A percentile compares a stretch with the other conserved stretches of the same genome.
Conservation (phyloP, 2,888 invertebrate species). For the Latrodectus hesperus region DNA sequence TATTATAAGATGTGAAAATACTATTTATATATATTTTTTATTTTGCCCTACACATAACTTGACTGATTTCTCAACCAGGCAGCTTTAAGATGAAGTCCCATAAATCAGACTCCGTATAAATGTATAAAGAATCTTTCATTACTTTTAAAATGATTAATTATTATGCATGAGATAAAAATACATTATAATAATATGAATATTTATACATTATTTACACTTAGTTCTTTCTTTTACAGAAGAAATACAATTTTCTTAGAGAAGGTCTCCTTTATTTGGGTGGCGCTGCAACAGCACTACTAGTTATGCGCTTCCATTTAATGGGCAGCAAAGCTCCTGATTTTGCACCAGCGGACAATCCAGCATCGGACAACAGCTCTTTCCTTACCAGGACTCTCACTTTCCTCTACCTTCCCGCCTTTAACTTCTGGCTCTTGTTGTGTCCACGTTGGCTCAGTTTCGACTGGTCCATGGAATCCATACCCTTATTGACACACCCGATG, state of each 20-base stretch:
- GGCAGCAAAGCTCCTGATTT: conserved; percentile 84
- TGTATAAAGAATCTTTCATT: too few species aligned
- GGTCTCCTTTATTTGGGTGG: conserved; percentile 78
- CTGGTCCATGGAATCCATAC: conserved; percentile 99
- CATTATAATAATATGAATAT: too few species aligned
- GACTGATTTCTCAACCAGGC: too few species aligned
- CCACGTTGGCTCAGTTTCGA: conserved; percentile 95
- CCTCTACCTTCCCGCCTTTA: conserved; percentile 91
- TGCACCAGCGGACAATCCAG: conserved; percentile 96
- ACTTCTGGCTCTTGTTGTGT: conserved; percentile 89
- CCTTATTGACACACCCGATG: conserved; percentile 84
- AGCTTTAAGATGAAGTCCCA: too few species aligned
- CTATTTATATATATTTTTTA: too few species aligned
- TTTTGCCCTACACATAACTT: too few species aligned
- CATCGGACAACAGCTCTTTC: conserved; percentile 87
- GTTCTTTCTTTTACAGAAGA: conserved; percentile 69
- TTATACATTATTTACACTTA: too few species aligned
- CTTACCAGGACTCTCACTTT: conserved; percentile 91
- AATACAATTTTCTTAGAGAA: conserved; percentile 73
- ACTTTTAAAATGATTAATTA: too few species aligned
- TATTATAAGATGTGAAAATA: too few species aligned
- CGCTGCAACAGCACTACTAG: conserved; percentile 82
- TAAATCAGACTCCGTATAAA: too few species aligned
- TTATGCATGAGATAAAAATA: too few species aligned
- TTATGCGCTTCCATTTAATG: conserved; percentile 86